These are phyloP conservation scores for Drosophila colorata DNA, from an alignment of 2,888 invertebrate genomes.

Conservation along the genomic window DNA sequence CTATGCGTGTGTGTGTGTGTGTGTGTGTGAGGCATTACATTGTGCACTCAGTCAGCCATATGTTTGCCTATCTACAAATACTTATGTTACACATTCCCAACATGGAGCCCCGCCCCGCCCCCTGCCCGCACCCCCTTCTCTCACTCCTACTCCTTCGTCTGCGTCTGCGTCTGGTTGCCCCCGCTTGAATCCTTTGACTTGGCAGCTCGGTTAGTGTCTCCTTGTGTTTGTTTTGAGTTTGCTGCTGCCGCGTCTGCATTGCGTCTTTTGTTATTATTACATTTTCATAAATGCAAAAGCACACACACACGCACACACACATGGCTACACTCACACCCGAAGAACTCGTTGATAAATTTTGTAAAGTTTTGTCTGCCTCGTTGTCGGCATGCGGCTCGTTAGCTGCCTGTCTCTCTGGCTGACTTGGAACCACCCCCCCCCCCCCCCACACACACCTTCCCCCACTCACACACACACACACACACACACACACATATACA, in stretches of 20 bases:
- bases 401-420: slow-evolving; percentile 47
- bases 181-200: slow-evolving; percentile 22
- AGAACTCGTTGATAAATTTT: slow-evolving; percentile 72
- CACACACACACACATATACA: not conserved
- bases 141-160: not conserved
- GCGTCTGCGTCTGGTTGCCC: slow-evolving; percentile 1
- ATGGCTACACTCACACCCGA: slow-evolving; percentile 12
- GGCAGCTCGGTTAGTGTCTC: slow-evolving; percentile 31
- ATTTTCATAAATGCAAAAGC: slow-evolving; percentile 79
- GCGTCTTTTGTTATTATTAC: slow-evolving; percentile 82
- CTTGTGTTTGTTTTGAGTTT: slow-evolving; percentile 68
- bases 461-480: not conserved
- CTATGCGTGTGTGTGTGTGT: slow-evolving; percentile 10
- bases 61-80: slow-evolving; percentile 59
- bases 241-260: slow-evolving; percentile 72
- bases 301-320: slow-evolving; percentile 20
- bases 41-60: slow-evolving; percentile 61
- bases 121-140: not conserved
- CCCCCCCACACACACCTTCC: not conserved
- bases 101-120: not conserved
- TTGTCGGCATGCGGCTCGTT: slow-evolving; percentile 73
- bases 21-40: slow-evolving; percentile 29
- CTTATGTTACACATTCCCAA: slow-evolving; percentile 52
- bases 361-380: slow-evolving; percentile 74
- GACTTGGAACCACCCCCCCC: not conserved